These are phyloP conservation scores for Urocyon cinereoargenteus DNA, from an alignment of 2,797 vertebrate genomes.

Conservation along the genomic window DNA sequence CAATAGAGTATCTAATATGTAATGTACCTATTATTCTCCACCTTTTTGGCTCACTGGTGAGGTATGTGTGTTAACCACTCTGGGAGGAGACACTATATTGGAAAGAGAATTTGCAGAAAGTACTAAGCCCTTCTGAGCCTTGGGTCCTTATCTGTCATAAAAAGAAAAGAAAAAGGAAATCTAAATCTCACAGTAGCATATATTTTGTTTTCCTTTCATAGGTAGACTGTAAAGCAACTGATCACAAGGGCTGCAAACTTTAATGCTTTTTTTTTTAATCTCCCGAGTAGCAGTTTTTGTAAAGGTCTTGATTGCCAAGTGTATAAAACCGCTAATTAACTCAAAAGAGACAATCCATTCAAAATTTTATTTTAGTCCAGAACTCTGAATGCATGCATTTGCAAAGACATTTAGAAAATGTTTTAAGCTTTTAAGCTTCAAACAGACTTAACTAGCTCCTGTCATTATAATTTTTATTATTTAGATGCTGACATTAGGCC, in stretches of 20 bases:
- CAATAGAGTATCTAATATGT: neutral
- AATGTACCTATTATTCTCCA: neutral
- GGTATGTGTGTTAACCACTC: neutral
- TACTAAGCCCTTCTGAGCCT: neutral
- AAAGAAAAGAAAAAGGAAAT: neutral
- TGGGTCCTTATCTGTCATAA: neutral
- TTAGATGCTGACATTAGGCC: neutral
- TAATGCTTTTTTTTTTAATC: neutral
- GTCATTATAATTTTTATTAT: constrained; percentile 10
- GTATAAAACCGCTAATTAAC: constrained; percentile 4
- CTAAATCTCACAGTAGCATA: neutral
- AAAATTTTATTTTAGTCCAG: constrained; percentile 20
- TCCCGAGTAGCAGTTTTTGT: constrained; percentile 16
- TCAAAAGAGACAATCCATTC: neutral
- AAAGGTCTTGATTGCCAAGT: constrained; percentile 25
- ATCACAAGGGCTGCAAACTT: constrained; percentile 11
- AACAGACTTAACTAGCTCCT: neutral
- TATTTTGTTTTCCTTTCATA: neutral
- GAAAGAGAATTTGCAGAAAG: constrained; percentile 40
- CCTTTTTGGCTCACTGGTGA: neutral
- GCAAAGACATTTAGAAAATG: constrained; percentile 47
- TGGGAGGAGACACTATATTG: neutral
- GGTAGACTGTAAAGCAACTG: neutral
- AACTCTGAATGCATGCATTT: constrained; percentile 33
- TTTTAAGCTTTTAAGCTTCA: constrained; percentile 19